Percentiles rank a stretch among this genome's conserved stretches.
These are phyloP conservation scores for Neolamprologus toae DNA, from an alignment of 2,113 vertebrate species.

Conservation along the genomic window DNA sequence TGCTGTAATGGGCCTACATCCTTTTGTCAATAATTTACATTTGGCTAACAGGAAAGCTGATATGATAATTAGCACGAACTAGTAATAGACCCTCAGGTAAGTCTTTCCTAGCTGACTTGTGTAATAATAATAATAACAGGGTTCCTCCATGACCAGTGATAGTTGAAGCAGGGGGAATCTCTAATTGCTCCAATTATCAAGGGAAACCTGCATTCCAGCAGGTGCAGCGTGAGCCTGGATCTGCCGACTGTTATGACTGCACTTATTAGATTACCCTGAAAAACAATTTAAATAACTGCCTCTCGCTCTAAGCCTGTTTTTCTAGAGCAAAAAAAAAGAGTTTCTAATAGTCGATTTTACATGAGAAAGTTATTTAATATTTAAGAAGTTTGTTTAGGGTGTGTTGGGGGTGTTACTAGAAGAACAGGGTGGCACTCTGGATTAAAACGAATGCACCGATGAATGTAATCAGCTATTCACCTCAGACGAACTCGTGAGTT, in stretches of 20 bases:
- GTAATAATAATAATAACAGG: slow-evolving; percentile 50
- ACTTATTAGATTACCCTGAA: not conserved
- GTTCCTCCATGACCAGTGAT: slow-evolving; percentile 33
- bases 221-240: not conserved
- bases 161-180: slow-evolving; percentile 45
- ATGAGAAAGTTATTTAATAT: not conserved
- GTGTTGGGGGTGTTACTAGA: not conserved
- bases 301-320: not conserved
- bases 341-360: not conserved
- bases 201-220: slow-evolving; percentile 55
- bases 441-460: not conserved
- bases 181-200: slow-evolving; percentile 64
- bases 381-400: not conserved
- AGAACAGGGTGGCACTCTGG: not conserved
- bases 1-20: slow-evolving; percentile 26
- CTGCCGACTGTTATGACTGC: slow-evolving; percentile 13
- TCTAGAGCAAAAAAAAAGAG: not conserved
- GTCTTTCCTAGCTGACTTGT: slow-evolving; percentile 22
- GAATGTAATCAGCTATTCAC: slow-evolving; percentile 18
- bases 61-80: slow-evolving; percentile 62
- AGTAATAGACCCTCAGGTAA: slow-evolving; percentile 42
- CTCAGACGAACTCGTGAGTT: slow-evolving; percentile 20
- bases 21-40: slow-evolving; percentile 57
- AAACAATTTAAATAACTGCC: not conserved
- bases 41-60: slow-evolving; percentile 49